Evolutionary conservation across 1,140 invertebrate genomes (phyloP).

Genomic region (Sinella curviseta): DNA sequence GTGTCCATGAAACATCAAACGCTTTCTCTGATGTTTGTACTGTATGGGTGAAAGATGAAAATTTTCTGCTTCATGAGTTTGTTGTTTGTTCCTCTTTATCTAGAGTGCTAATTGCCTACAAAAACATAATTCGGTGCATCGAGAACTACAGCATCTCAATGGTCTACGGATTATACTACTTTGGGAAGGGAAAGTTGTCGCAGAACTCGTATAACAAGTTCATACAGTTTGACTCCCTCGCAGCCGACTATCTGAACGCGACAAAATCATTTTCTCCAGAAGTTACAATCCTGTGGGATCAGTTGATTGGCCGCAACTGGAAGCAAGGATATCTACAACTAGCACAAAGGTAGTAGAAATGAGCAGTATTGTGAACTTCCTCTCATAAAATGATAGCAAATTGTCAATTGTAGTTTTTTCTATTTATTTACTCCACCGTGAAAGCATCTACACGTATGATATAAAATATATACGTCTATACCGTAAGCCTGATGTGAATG

Average conservation of each 20-base stretch:
- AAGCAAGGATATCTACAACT: not conserved
- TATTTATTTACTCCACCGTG: not conserved
- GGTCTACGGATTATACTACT: slow-evolving; percentile 55
- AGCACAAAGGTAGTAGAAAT: slow-evolving; percentile 6
- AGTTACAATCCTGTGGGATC: slow-evolving; percentile 22
- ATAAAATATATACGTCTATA: no score
- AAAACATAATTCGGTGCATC: slow-evolving; percentile 54
- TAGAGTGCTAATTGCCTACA: slow-evolving; percentile 54
- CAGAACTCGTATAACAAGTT: slow-evolving; percentile 49
- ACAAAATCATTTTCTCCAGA: slow-evolving; percentile 50
- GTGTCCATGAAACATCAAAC: no score
- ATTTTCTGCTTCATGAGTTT: not conserved
- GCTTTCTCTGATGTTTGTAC: no score
- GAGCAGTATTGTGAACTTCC: no score
- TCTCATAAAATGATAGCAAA: not conserved
- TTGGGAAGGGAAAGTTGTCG: slow-evolving; percentile 52
- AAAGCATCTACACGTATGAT: no score
- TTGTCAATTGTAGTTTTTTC: not conserved
- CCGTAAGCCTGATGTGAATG: no score
- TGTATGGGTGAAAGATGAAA: not conserved
- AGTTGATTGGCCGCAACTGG: not conserved
- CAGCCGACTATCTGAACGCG: slow-evolving; percentile 53
- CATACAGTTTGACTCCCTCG: slow-evolving; percentile 51
- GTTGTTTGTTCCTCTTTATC: slow-evolving; percentile 26
- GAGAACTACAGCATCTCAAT: slow-evolving; percentile 55